Percentiles rank a stretch among this genome's conserved stretches.
Conservation (phyloP, 92 coral and sea anemone species). For the Zoanthus gigantus region DNA sequence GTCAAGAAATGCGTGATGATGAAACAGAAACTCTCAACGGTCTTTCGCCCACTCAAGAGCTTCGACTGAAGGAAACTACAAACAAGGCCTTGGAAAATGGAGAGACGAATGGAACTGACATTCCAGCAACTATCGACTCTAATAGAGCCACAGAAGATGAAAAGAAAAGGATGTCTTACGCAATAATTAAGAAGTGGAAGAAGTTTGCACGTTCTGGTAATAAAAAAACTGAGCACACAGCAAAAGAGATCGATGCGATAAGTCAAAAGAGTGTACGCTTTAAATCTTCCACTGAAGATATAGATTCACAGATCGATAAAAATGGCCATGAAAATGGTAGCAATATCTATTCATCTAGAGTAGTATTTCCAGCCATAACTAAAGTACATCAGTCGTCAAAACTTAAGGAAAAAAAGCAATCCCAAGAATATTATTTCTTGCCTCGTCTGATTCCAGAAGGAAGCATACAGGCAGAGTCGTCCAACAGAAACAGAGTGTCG, state of each 20-base stretch:
- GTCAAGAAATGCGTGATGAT: conserved; percentile 68
- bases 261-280: conserved; percentile 66
- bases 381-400: conserved; percentile 42
- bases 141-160: conserved; percentile 61
- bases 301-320: conserved; percentile 27
- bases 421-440: conserved; percentile 18
- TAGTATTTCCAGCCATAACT: conserved; percentile 66
- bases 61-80: conserved; percentile 59
- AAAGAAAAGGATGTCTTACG: conserved; percentile 61
- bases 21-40: conserved; percentile 66
- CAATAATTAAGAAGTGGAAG: conserved; percentile 65
- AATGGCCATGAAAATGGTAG: not conserved
- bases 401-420: conserved; percentile 29
- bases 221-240: conserved; percentile 43
- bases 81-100: conserved; percentile 20
- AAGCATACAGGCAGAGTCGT: conserved; percentile 3
- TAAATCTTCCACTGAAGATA: conserved; percentile 49
- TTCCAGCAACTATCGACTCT: conserved; percentile 16
- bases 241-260: conserved; percentile 49
- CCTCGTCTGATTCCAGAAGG: conserved; percentile 19
- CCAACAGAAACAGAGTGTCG: not conserved
- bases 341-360: conserved; percentile 29
- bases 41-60: conserved; percentile 54
- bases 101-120: not conserved
- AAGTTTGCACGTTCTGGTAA: conserved; percentile 36